Conservation (phyloP, 2,113 vertebrate species). For the Chaenocephalus aceratus region DNA sequence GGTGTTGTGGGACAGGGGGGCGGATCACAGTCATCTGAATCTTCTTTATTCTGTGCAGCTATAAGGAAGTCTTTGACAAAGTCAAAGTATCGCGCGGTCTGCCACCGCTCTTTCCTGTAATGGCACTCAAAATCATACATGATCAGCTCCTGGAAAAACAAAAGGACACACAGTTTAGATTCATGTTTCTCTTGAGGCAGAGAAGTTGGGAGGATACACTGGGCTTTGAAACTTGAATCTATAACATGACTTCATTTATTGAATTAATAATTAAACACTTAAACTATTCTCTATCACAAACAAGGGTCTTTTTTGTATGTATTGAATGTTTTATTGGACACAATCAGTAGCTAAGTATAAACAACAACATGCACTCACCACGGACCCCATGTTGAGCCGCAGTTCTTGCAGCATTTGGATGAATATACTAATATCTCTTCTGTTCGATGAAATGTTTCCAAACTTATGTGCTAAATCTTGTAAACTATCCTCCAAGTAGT, state of each 20-base stretch:
- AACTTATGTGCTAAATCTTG: constrained; percentile 81
- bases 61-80: constrained; percentile 81
- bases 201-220: too few relatives aligned
- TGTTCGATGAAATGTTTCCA: constrained; percentile 86
- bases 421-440: constrained; percentile 82
- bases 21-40: constrained; percentile 75
- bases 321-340: neutral
- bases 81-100: constrained; percentile 80
- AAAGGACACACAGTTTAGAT: neutral
- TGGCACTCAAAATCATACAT: constrained; percentile 85
- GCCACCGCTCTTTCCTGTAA: constrained; percentile 80
- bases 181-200: too few relatives aligned
- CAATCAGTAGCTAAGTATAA: neutral
- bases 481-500: constrained; percentile 84
- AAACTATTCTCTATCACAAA: neutral
- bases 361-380: constrained; percentile 72
- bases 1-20: constrained; percentile 78
- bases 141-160: constrained; percentile 66
- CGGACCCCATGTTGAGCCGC: constrained; percentile 68
- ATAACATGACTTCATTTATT: neutral
- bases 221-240: neutral
- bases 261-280: neutral
- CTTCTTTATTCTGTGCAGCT: constrained; percentile 69
- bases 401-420: constrained; percentile 82
- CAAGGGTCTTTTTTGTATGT: neutral